Evolutionary conservation across 2,888 invertebrate species (phyloP), one percentile per base, ranked within the genome.

Genomic region (Drosophila atripex): DNA sequence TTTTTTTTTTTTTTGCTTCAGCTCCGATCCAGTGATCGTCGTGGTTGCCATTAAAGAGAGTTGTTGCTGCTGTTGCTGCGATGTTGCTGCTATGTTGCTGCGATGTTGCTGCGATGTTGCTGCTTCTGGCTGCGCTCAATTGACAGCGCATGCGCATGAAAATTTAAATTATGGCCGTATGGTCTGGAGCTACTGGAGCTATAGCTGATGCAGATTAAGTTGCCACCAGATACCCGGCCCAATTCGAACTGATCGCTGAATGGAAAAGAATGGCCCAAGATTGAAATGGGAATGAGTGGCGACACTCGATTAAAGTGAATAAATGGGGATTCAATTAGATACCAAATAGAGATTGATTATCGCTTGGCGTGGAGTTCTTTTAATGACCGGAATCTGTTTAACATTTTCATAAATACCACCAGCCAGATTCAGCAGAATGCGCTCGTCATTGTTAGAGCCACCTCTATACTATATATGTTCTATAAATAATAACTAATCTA

Each of bases 11-110:
- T 9, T 16, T 41, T 8, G 21, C n/a, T 16, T 16, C 41, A 18
- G 2, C 35, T 16, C 55, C 39, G 46, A 16, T 32, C n/a, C 49
- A 16, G 3, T 30, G 38, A 43, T 76, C 53, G 46, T 61, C 50
- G 52, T 38, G 72, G 52, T 54, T 74, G 87, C 86, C 77, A 77
- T 79, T 78, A 75, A 83, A 86, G 84, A 80, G 80, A 84, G 84
- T 80, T 86, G 86, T 84, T 56, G 63, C 38, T 41, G 39, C 14
- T 54, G 50, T 43, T 46, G 45, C n/a, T 43, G 28, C 45, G 14
- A 35, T 38, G 30, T 23, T 2, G 38, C 16, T 16, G 14, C 39
- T 8, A 18, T 50, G 14, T 49, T 47, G 16, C 14, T 21, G 21
- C 12, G 5, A 12, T 30, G 14, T 14, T 12, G 47, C n/a, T 35